Base-by-base conservation (phyloP, 2,888 invertebrate genomes). In the Apamea monoglypha region DNA sequence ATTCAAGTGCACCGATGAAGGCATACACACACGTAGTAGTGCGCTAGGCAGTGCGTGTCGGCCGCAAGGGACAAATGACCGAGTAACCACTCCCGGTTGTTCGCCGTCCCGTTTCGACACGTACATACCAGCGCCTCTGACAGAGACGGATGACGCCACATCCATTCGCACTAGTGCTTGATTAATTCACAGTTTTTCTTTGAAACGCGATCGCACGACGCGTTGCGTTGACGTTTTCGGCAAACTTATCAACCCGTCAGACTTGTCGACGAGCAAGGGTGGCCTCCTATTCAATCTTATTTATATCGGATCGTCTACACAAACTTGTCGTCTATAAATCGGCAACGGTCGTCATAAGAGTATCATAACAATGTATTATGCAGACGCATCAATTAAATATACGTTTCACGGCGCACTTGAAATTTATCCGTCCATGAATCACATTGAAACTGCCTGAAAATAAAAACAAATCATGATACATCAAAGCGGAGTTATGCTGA, bases 401-500 rank as follows among this genome's bases (percentile, higher is more conserved):
- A 94, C 93, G 92, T 95, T 94, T 95, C 94, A 95, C 92, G 92
- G 94, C 93, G 92, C 94, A 94, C 94, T 95, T 94, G 94, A 95
- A 95, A 95, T 96, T 95, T 95, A 96, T 95, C 95, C 94, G 89
- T 86, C 94, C 94, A 96, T 96, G 95, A 96, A 96, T 96, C 96
- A 96, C 94, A 89, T 89, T 93, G 94, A 92, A 95, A 95, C 93
- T 93, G 95, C 92, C 94, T 92, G 93, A 94, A 95, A 96, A 96
- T 96, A 96, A 96, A 96, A 96, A 96, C 95, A 96, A 96, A 96
- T 96, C 96, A 95, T 94, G 94, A 93, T 94, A 96, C 96, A 96
- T 96, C 96, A 96, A 96, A 96, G 96, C 94, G 91, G 91, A 96
- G 96, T 96, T 96, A 97, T 96, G 96, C 96, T 96, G 96, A 96